These are phyloP conservation scores for Lasius fuliginosus DNA, from an alignment of 2,888 invertebrate genomes.

Conservation along the genomic window DNA sequence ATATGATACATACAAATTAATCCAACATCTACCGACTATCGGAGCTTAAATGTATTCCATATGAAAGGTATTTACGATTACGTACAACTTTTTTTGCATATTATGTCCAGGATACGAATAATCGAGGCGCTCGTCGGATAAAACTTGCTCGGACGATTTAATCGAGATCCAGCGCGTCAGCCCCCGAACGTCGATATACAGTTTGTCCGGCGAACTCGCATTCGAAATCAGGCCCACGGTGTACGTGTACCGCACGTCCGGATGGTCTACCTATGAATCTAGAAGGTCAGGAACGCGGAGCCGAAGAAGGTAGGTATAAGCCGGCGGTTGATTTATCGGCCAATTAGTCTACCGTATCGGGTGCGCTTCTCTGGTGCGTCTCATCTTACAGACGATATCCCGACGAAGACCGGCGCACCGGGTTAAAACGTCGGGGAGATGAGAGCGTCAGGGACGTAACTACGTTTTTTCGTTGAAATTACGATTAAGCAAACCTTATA, in stretches of 20 bases:
- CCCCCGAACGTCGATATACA: slow-evolving; percentile 28
- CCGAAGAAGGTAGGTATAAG: slow-evolving; percentile 78
- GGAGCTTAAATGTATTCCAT: not conserved
- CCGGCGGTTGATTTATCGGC: slow-evolving; percentile 86
- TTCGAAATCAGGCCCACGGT: slow-evolving; percentile 68
- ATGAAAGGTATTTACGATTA: not conserved
- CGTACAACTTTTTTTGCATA: not conserved
- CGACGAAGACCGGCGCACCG: slow-evolving; percentile 71
- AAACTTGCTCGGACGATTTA: slow-evolving; percentile 12
- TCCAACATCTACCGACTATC: not conserved
- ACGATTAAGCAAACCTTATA: not conserved
- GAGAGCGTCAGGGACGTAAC: slow-evolving; percentile 70
- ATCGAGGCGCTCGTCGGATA: not conserved
- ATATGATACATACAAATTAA: too few species aligned
- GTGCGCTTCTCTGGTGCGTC: slow-evolving; percentile 84
- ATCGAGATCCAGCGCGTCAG: slow-evolving; percentile 5
- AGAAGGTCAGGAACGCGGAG: slow-evolving; percentile 68
- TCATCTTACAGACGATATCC: slow-evolving; percentile 85
- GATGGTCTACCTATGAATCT: slow-evolving; percentile 72
- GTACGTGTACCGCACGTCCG: slow-evolving; percentile 67
- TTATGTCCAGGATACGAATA: not conserved
- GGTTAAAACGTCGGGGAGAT: slow-evolving; percentile 69
- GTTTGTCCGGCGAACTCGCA: slow-evolving; percentile 44
- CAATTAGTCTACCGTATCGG: slow-evolving; percentile 85
- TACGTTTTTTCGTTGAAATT: slow-evolving; percentile 56